These are phyloP conservation scores for Erithacus rubecula DNA, from an alignment of 2,797 vertebrate species.

Conservation along the genomic window DNA sequence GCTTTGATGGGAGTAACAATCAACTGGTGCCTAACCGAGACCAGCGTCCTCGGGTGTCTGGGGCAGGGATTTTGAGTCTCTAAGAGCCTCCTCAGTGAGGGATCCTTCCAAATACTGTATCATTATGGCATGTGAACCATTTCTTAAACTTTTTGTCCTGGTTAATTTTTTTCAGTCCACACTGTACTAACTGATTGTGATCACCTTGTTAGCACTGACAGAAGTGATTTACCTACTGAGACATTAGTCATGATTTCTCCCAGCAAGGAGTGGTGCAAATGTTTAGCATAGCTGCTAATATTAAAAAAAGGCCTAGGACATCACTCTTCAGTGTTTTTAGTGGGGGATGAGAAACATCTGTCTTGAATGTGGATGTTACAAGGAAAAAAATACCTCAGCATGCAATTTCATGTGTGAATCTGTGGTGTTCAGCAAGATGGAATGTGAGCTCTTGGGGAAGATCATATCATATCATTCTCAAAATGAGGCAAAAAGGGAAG, in stretches of 20 bases:
- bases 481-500: background rate
- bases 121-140: background rate
- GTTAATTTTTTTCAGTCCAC: background rate
- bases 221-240: background rate
- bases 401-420: background rate
- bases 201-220: background rate
- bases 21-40: background rate
- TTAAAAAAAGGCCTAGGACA: background rate
- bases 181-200: background rate
- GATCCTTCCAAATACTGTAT: background rate
- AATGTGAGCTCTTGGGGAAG: constrained; percentile 19
- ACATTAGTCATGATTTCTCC: background rate
- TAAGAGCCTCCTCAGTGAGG: background rate
- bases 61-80: background rate
- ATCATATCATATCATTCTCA: background rate
- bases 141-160: background rate
- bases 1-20: background rate
- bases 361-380: background rate
- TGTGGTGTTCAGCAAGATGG: constrained; percentile 23
- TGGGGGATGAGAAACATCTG: constrained; percentile 30
- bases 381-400: background rate
- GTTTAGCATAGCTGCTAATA: background rate
- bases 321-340: background rate
- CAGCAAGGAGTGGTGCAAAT: background rate
- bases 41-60: background rate